Percentiles rank a stretch among this genome's conserved stretches.
These are phyloP conservation scores for Acronicta aceris DNA, from an alignment of 2,888 invertebrate genomes.

Conservation along the genomic window DNA sequence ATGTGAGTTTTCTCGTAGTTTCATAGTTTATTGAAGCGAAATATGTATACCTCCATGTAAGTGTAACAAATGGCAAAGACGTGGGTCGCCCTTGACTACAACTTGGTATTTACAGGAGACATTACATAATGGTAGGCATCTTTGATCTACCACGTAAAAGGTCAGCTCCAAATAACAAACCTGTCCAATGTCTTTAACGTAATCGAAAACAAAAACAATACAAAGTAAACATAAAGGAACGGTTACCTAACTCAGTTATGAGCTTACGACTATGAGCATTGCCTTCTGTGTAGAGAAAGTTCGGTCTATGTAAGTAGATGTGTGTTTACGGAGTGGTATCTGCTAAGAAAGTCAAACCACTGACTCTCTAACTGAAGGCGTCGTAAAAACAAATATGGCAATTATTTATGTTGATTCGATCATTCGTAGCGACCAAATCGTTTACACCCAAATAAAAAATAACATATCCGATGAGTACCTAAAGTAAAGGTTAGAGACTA, in stretches of 20 bases:
- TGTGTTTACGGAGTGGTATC: not conserved
- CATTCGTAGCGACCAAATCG: not conserved
- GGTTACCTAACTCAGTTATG: constrained; percentile 20
- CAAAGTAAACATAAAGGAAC: constrained; percentile 8
- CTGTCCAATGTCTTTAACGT: constrained; percentile 17
- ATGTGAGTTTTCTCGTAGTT: constrained; percentile 13
- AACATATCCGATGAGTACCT: not conserved
- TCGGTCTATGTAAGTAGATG: not conserved
- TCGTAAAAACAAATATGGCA: not conserved
- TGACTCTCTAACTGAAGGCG: not conserved
- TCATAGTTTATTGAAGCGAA: constrained; percentile 13
- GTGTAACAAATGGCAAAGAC: constrained; percentile 2
- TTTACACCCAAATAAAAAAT: not conserved
- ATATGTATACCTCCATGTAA: not conserved
- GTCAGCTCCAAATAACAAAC: constrained; percentile 29
- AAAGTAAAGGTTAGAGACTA: not conserved
- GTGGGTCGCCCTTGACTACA: constrained; percentile 2
- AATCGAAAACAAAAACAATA: constrained; percentile 31
- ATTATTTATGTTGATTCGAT: not conserved
- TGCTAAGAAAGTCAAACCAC: not conserved
- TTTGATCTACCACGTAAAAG: constrained; percentile 28
- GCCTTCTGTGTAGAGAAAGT: constrained; percentile 30
- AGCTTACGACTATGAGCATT: constrained; percentile 2
- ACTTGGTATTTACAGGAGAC: constrained; percentile 9
- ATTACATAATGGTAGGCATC: constrained; percentile 17